These are phyloP conservation scores for Eunapius fragilis DNA, from an alignment of 37 sponge, comb jelly and placozoan genomes.

Conservation along the genomic window DNA sequence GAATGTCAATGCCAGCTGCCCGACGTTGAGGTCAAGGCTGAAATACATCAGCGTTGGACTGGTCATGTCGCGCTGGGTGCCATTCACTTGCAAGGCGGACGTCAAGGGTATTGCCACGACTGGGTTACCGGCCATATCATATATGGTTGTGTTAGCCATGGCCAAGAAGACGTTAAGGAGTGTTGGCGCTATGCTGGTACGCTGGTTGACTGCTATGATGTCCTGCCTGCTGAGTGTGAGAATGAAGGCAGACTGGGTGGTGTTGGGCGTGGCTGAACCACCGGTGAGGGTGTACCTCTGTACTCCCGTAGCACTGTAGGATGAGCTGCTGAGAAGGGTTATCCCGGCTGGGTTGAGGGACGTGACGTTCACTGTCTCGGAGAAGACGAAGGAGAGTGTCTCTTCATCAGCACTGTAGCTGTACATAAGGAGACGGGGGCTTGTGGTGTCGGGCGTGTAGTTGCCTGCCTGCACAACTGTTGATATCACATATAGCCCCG, in stretches of 20 bases:
- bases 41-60: constrained; percentile 51
- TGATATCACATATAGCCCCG: constrained; percentile 36
- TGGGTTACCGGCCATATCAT: constrained; percentile 66
- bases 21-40: constrained; percentile 73
- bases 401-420: constrained; percentile 49
- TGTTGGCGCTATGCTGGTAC: constrained; percentile 45
- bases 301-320: not conserved
- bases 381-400: constrained; percentile 68
- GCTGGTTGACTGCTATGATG: constrained; percentile 59
- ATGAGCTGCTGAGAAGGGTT: constrained; percentile 56
- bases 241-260: constrained; percentile 52
- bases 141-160: constrained; percentile 50
- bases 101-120: constrained; percentile 35
- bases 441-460: constrained; percentile 63
- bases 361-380: constrained; percentile 78
- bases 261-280: constrained; percentile 58
- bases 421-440: constrained; percentile 58
- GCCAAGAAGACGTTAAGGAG: constrained; percentile 54
- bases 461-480: constrained; percentile 28
- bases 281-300: constrained; percentile 78
- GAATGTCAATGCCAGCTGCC: constrained; percentile 62
- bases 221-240: constrained; percentile 72
- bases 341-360: constrained; percentile 75
- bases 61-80: constrained; percentile 51
- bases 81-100: constrained; percentile 29